These are phyloP conservation scores for Morone chrysops DNA, from an alignment of 2,113 vertebrate species.

Conservation along the genomic window DNA sequence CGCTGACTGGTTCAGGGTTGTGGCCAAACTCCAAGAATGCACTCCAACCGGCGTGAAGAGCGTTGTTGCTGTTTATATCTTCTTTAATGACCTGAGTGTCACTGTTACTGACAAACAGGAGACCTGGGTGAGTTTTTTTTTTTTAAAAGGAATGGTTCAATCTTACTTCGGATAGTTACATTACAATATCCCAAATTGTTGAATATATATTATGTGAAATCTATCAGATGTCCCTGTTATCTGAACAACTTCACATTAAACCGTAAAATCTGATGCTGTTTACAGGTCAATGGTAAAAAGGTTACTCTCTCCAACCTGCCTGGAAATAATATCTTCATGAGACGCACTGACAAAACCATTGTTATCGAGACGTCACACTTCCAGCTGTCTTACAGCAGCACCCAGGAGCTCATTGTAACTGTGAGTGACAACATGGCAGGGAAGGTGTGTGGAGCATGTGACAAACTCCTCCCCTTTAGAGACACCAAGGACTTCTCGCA, in stretches of 20 bases:
- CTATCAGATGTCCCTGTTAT: neutral
- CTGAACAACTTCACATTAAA: neutral
- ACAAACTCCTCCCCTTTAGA: neutral
- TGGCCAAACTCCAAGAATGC: constrained; percentile 17
- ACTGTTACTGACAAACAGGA: constrained; percentile 19
- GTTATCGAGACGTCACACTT: constrained; percentile 10
- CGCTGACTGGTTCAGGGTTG: constrained; percentile 31
- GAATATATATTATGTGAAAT: neutral
- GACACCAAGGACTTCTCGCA: neutral
- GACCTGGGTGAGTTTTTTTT: constrained; percentile 29
- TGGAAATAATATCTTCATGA: neutral
- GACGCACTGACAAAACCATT: neutral
- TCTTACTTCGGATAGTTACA: no score
- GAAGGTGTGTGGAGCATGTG: constrained; percentile 24
- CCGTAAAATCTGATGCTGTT: constrained; percentile 13
- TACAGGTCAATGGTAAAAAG: constrained; percentile 33
- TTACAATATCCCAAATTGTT: neutral
- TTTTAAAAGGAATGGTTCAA: neutral
- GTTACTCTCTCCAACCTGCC: neutral
- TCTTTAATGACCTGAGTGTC: constrained; percentile 8
- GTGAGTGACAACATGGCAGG: neutral
- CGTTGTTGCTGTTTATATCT: neutral
- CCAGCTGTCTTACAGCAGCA: neutral
- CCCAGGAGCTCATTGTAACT: constrained; percentile 5
- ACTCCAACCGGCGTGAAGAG: neutral